Evolutionary conservation across 23 tunicate genomes (phyloP), one percentile per base, ranked within the genome.

Genomic region (Aplidium turbinatum): DNA sequence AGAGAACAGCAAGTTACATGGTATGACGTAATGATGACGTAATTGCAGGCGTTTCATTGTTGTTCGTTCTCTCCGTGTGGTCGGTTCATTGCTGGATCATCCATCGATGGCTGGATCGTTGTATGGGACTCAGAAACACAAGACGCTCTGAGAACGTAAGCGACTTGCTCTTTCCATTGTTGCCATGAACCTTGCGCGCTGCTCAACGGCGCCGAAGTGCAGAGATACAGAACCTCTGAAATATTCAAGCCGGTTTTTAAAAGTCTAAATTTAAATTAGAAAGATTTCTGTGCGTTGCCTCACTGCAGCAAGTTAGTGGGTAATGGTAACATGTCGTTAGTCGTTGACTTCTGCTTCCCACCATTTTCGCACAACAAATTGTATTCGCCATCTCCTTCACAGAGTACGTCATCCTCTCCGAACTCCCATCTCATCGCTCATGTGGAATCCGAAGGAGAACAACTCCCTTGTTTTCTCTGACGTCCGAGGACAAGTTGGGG

Each of bases 101-200:
- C 97, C 22, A 68, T 29, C 13, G 86, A 84, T 69, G 97, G 97
- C 3, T 73, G 73, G 77, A 48, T 91, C 19, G 74, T 79, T 3
- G 72, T 91, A 1, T 91, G 90, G 90, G 97, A 91, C 68, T 82
- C 79, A 5, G 97, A 91, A 52, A 91, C 90, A n/a, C 82, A 79
- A 67, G 84, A 78, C 3, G 57, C 70, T 50, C 35, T 84, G 31
- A 52, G 77, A 47, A 79, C 51, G 91, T 91, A 29, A 68, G 89
- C 80, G 9, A 7, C 24, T 55, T 20, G 13, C 62, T 18, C 26
- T 13, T 55, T 6, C 23, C 26, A 13, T 42, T 42, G 50, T 42
- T 42, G 13, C n/a, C n/a, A n/a, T n/a, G n/a, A n/a, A n/a, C n/a
- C n/a, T n/a, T n/a, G n/a, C n/a, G n/a, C n/a, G 64, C 64, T n/a